A percentile compares a stretch with the other conserved stretches of the same genome.
Conservation (phyloP, 2,888 invertebrate genomes). For the Ormyrus labotus region DNA sequence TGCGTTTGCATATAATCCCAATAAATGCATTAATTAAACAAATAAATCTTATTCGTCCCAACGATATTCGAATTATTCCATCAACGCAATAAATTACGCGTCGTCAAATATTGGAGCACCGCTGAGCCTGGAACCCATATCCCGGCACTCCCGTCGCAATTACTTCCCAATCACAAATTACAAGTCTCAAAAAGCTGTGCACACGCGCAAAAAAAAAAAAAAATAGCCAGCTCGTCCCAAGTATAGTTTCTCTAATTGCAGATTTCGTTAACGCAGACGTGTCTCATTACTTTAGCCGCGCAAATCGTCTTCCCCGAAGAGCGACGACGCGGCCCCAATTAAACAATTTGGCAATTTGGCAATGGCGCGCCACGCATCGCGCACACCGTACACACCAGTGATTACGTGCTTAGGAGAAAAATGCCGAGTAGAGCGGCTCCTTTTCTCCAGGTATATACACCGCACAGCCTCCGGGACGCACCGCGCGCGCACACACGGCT, state of each 20-base stretch:
- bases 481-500: neutral
- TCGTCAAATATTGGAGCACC: too few relatives aligned
- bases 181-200: too few relatives aligned
- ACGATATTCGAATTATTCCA: neutral
- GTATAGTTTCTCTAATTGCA: too few relatives aligned
- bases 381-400: slow-evolving; percentile 1
- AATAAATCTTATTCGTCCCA: slow-evolving; percentile 11
- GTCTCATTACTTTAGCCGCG: too few relatives aligned
- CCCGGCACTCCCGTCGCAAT: too few relatives aligned
- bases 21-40: slow-evolving; percentile 11
- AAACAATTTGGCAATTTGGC: slow-evolving; percentile 14
- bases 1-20: slow-evolving; percentile 18
- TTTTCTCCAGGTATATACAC: slow-evolving; percentile 14
- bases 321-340: slow-evolving; percentile 24
- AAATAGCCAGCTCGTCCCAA: too few relatives aligned
- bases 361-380: neutral
- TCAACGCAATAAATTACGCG: too few relatives aligned
- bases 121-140: too few relatives aligned
- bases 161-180: too few relatives aligned
- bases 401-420: slow-evolving; percentile 15
- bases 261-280: too few relatives aligned
- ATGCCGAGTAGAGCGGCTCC: too few relatives aligned
- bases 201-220: too few relatives aligned
- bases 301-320: neutral
- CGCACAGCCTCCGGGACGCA: neutral